Conservation (phyloP, 2,888 invertebrate species). For the Hyppa rectilinea region DNA sequence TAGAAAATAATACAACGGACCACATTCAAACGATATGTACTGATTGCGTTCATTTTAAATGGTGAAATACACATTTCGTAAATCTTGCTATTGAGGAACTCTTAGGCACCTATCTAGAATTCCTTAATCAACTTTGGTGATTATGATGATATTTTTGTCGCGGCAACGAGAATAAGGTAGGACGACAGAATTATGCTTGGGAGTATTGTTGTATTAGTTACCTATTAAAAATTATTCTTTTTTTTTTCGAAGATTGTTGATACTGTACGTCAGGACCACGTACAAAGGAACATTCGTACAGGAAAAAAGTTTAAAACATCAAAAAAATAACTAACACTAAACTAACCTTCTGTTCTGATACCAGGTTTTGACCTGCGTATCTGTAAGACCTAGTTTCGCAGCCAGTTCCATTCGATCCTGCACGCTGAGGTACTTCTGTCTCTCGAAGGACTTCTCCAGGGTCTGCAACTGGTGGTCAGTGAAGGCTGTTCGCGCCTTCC, state of each 20-base stretch:
- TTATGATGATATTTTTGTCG: neutral
- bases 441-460: conserved; percentile 98
- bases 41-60: too few species aligned
- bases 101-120: neutral
- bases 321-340: neutral
- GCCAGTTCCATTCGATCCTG: conserved; percentile 99
- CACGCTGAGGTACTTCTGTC: conserved; percentile 98
- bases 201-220: too few species aligned
- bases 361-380: conserved; percentile 99
- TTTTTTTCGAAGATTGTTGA: too few species aligned
- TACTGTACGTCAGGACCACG: too few species aligned
- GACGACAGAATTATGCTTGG: too few species aligned
- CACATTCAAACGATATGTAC: too few species aligned
- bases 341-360: conserved; percentile 99
- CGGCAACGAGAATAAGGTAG: neutral
- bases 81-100: neutral
- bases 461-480: conserved; percentile 99
- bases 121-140: neutral
- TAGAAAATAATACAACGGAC: too few species aligned
- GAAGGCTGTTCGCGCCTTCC: conserved; percentile 99
- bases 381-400: conserved; percentile 98
- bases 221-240: too few species aligned
- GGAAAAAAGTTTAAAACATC: neutral
- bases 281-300: neutral
- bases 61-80: too few species aligned